These are phyloP conservation scores for Sebastes diaconus DNA, from an alignment of 2,797 vertebrate genomes.

Conservation along the genomic window DNA sequence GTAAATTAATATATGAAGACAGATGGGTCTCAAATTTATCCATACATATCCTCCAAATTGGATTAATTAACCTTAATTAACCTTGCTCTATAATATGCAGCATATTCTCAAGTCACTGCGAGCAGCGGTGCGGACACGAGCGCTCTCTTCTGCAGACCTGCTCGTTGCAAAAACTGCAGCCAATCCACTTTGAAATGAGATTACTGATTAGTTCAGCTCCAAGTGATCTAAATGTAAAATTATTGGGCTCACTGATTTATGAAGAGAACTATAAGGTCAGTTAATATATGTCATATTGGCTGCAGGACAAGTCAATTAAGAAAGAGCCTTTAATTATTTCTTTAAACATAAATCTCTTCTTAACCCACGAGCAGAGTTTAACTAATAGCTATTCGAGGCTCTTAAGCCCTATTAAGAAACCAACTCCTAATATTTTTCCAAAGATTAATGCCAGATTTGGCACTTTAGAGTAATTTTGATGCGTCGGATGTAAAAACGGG, in stretches of 20 bases:
- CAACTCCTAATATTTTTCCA: constrained; percentile 48
- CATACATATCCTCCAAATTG: constrained; percentile 62
- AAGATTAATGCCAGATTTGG: constrained; percentile 62
- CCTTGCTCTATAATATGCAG: constrained; percentile 58
- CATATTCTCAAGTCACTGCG: constrained; percentile 49
- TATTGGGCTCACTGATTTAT: constrained; percentile 82
- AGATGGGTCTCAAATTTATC: constrained; percentile 27
- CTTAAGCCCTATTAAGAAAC: constrained; percentile 63
- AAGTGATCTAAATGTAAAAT: constrained; percentile 79
- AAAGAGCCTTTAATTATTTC: constrained; percentile 76
- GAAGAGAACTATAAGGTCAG: constrained; percentile 82
- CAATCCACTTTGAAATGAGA: constrained; percentile 68
- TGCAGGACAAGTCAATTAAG: constrained; percentile 78
- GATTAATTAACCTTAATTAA: constrained; percentile 78
- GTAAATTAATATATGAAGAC: constrained; percentile 15
- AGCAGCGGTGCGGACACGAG: constrained; percentile 42
- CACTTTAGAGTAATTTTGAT: constrained; percentile 14
- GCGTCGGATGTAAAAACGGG: background rate
- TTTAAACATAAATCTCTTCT: constrained; percentile 79
- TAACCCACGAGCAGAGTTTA: constrained; percentile 66
- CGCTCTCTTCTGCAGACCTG: constrained; percentile 44
- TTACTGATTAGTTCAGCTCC: constrained; percentile 80
- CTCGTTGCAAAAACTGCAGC: constrained; percentile 62
- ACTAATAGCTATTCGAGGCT: constrained; percentile 67
- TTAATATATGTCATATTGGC: constrained; percentile 81